phyloP scores from a whole-genome alignment of 2,797 vertebrate species.

The Microctenopoma stevenorrisi region DNA sequence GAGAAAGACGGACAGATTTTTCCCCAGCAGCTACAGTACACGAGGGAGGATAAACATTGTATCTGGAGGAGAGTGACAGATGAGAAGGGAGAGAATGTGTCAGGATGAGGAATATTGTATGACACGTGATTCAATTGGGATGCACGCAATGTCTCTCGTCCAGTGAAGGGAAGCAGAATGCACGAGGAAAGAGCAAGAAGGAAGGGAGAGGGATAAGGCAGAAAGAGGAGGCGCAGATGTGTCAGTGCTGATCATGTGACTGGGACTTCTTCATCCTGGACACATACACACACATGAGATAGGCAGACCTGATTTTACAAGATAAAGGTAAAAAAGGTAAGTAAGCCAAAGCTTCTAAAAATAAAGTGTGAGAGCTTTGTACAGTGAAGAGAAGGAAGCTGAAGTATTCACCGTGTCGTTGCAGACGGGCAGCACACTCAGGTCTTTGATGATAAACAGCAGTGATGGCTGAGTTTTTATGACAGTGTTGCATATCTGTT shows the following conservation, averaged over 20 bases:
- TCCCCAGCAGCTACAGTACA: slow-evolving; percentile 25
- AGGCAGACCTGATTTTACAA: slow-evolving; percentile 33
- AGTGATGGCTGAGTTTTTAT: slow-evolving; percentile 12
- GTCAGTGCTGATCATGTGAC: slow-evolving; percentile 59
- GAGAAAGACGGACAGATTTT: slow-evolving; percentile 25
- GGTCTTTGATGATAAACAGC: background rate
- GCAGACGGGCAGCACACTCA: background rate
- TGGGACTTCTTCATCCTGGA: slow-evolving; percentile 38
- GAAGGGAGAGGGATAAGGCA: background rate
- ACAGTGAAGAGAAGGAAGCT: background rate
- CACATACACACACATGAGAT: slow-evolving; percentile 1
- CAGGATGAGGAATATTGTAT: slow-evolving; percentile 48
- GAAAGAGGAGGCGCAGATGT: slow-evolving; percentile 43
- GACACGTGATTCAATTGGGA: slow-evolving; percentile 45
- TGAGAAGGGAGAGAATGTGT: slow-evolving; percentile 40
- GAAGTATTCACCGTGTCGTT: background rate
- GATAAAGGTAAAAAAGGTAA: slow-evolving; percentile 26
- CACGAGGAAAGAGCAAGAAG: background rate
- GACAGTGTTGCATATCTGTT: background rate
- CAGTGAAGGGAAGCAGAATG: slow-evolving; percentile 28
- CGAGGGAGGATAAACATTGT: slow-evolving; percentile 2
- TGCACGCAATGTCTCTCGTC: slow-evolving; percentile 44
- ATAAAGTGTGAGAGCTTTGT: slow-evolving; percentile 34
- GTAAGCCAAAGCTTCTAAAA: slow-evolving; percentile 28
- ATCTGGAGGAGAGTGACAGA: slow-evolving; percentile 49